phyloP scores from a whole-genome alignment of 2,797 vertebrate genomes.

The Cynodonichthys magdalenae region DNA sequence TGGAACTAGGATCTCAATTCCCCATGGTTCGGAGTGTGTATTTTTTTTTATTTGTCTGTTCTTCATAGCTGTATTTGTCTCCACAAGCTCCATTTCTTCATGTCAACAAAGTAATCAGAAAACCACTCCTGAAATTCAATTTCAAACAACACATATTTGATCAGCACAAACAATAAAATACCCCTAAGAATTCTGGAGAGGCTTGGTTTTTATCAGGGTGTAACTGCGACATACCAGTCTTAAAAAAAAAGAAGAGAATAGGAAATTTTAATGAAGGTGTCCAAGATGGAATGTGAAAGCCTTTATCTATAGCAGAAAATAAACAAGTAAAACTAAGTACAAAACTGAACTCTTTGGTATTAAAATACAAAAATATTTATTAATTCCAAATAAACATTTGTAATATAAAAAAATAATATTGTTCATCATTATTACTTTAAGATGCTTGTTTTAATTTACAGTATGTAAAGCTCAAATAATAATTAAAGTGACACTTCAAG shows the following conservation, averaged over 20 bases:
- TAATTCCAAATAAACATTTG: no score
- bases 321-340: background rate
- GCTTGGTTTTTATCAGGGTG: conserved; percentile 24
- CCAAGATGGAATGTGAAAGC: conserved; percentile 19
- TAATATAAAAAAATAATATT: no score
- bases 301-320: conserved; percentile 4
- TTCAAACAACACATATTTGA: conserved; percentile 42
- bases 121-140: conserved; percentile 43
- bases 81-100: conserved; percentile 40
- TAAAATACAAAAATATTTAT: background rate
- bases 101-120: conserved; percentile 47
- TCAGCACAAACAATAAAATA: conserved; percentile 17
- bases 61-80: conserved; percentile 36
- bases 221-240: conserved; percentile 23
- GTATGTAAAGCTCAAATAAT: background rate
- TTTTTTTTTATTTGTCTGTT: conserved; percentile 5
- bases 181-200: conserved; percentile 9
- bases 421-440: no score
- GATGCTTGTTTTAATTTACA: no score
- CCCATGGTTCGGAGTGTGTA: conserved; percentile 5
- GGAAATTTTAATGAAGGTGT: conserved; percentile 10
- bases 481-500: background rate
- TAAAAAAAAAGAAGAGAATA: conserved; percentile 15
- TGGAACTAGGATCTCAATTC: conserved; percentile 21
- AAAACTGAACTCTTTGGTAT: background rate